These are phyloP conservation scores for Formica selysi DNA, from an alignment of 1,140 invertebrate species.

Conservation along the genomic window DNA sequence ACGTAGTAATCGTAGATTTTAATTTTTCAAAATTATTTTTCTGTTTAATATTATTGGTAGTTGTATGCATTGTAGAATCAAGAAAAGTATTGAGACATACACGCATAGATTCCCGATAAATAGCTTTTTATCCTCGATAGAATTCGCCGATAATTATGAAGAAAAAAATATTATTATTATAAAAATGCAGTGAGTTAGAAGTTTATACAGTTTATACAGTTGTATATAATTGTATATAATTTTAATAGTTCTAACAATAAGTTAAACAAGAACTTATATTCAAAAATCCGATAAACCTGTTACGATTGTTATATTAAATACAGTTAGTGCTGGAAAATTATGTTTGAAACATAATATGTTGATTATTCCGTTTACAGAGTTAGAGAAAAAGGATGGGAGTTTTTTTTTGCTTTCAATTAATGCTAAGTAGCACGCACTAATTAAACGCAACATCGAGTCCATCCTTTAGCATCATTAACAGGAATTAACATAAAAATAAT, in stretches of 20 bases:
- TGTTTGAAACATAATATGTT: constrained; percentile 16
- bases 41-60: background rate
- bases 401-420: constrained; percentile 33
- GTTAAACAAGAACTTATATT: background rate
- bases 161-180: background rate
- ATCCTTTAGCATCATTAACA: background rate
- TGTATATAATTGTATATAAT: background rate
- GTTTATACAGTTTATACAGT: too few species aligned
- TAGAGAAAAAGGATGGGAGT: constrained; percentile 50
- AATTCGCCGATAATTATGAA: background rate
- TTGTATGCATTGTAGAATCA: background rate
- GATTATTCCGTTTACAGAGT: constrained; percentile 50
- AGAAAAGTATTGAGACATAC: background rate
- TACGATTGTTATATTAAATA: constrained; percentile 24
- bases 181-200: background rate
- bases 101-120: background rate
- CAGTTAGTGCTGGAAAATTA: constrained; percentile 38
- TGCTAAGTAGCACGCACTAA: constrained; percentile 26
- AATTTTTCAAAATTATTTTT: background rate
- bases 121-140: background rate
- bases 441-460: constrained; percentile 8
- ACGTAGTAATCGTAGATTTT: background rate
- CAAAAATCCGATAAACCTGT: background rate
- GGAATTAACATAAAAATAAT: background rate
- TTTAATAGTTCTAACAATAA: too few species aligned